Evolutionary conservation across 2,888 invertebrate genomes (phyloP).

Genomic region (Synergus japonicus): DNA sequence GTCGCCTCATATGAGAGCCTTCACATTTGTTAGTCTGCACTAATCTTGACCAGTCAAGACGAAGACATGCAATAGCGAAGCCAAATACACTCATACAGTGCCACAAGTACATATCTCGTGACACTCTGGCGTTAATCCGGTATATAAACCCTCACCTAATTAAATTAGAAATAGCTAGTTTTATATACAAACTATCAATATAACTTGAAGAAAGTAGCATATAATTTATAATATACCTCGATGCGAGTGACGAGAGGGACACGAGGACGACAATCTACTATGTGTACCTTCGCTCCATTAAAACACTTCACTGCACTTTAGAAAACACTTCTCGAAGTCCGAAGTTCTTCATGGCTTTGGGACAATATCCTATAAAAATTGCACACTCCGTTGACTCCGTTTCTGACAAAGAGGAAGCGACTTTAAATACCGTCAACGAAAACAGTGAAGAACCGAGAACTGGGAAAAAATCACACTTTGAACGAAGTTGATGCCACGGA

Average conservation of each 20-base stretch:
- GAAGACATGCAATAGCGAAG: neutral
- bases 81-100: neutral
- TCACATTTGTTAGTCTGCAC: neutral
- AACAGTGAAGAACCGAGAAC: neutral
- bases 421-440: neutral
- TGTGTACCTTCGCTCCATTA: slow-evolving; percentile 61
- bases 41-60: neutral
- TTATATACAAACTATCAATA: neutral
- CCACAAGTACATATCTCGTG: neutral
- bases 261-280: slow-evolving; percentile 57
- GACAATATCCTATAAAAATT: slow-evolving; percentile 28
- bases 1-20: neutral
- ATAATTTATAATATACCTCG: slow-evolving; percentile 22
- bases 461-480: slow-evolving; percentile 44
- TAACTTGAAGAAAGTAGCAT: neutral
- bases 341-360: slow-evolving; percentile 42
- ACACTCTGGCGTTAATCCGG: neutral
- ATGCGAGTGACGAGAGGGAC: slow-evolving; percentile 66
- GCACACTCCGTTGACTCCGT: neutral
- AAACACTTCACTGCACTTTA: slow-evolving; percentile 63
- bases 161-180: neutral
- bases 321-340: slow-evolving; percentile 58
- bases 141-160: neutral
- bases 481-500: slow-evolving; percentile 66
- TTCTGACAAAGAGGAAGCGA: neutral